Evolutionary conservation across 2,888 invertebrate species (phyloP), one percentile per base, ranked within the genome.

Genomic region (Hyppa rectilinea): DNA sequence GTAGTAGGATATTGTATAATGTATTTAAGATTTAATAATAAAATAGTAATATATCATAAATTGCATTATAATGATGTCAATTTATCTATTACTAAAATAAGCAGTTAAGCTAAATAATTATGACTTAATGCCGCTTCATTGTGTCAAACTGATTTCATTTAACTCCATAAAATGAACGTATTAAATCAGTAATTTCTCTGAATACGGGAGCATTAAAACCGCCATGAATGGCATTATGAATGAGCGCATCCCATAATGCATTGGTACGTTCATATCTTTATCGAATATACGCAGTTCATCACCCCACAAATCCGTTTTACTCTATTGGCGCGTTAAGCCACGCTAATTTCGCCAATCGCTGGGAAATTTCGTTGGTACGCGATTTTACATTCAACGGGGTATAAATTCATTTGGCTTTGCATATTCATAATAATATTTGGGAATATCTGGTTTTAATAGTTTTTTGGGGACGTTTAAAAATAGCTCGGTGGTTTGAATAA

Each of bases 271-370:
- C 72, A 73, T 83, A 80, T 75, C 78, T 82, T 82, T 75, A 84
- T 76, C 65, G 71, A 80, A 80, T 79, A 75, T 69, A 75, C 72
- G 83, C 81, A 79, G 79, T 84, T 82, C 80, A 84, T 83, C 83
- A 73, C 80, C n/a, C 81, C 85, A 73, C 78, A 78, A 84, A 84
- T 84, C 82, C 81, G 83, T 88, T 89, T 85, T 77, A 82, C 80
- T 84, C 81, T 83, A 86, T 86, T 84, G 80, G 81, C 84, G 87
- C 85, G 84, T 88, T 86, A 87, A 89, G 86, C 86, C 80, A 76
- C 80, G 80, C 83, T 89, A 88, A 89, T 88, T 86, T 84, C 71
- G 67, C 78, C 84, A 84, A 83, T 86, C 80, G 81, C 74, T 67
- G 81, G 63, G 62, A 80, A 81, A 79, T 83, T 84, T 79, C 69